These are phyloP conservation scores for Metopia argyrocephala DNA, from an alignment of 2,888 invertebrate species.

Conservation along the genomic window DNA sequence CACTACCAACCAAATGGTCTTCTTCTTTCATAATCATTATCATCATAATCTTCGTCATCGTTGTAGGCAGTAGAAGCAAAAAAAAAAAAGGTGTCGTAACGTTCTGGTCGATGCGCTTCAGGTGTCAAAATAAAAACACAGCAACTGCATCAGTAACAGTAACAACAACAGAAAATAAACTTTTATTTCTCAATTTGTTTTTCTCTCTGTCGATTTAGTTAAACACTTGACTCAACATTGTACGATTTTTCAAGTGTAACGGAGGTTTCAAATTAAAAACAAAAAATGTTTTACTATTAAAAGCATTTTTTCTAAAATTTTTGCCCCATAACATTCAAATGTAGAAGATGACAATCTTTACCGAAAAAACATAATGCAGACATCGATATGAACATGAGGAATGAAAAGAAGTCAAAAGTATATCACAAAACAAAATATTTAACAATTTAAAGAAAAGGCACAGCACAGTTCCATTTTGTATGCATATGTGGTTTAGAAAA, in stretches of 20 bases:
- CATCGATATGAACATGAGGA: conserved; percentile 40
- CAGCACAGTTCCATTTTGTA: too few relatives aligned
- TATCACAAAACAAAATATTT: background rate
- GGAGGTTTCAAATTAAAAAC: conserved; percentile 37
- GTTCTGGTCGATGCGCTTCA: conserved; percentile 60
- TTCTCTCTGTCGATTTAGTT: background rate
- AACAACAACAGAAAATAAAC: conserved; percentile 12
- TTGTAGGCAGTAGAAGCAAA: conserved; percentile 45
- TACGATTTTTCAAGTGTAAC: conserved; percentile 54
- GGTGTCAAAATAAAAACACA: conserved; percentile 46
- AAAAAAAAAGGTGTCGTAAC: conserved; percentile 53
- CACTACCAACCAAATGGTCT: too few relatives aligned
- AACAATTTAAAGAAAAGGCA: background rate
- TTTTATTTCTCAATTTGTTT: conserved; percentile 10
- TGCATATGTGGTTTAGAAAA: too few relatives aligned
- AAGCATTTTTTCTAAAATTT: background rate
- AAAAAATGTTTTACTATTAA: background rate
- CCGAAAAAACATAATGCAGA: background rate
- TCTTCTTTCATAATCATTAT: conserved; percentile 1
- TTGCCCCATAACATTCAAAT: background rate
- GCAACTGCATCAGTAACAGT: background rate
- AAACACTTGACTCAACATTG: conserved; percentile 50
- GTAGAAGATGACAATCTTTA: background rate
- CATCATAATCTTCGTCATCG: conserved; percentile 16
- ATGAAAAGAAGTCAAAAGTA: background rate